Evolutionary conservation across 2,888 invertebrate genomes (phyloP).

Genomic region (Scaptomyza polygonia): DNA sequence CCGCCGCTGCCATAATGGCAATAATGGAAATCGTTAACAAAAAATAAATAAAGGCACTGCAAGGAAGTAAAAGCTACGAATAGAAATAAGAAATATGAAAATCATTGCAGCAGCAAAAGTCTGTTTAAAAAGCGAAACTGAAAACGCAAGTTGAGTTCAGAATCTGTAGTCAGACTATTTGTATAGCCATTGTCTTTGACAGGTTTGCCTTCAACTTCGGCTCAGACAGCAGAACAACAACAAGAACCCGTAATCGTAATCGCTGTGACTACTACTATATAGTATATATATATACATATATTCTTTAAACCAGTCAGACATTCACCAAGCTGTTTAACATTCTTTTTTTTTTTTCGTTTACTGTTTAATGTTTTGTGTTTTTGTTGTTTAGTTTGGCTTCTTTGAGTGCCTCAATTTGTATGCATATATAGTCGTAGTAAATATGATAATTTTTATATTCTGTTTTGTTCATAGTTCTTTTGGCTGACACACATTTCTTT

Average conservation of each 20-base stretch:
- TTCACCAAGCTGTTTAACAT: constrained; percentile 57
- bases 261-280: constrained; percentile 42
- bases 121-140: constrained; percentile 43
- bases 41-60: constrained; percentile 13
- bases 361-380: constrained; percentile 24
- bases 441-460: constrained; percentile 63
- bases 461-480: constrained; percentile 34
- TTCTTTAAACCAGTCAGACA: constrained; percentile 30
- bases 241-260: constrained; percentile 68
- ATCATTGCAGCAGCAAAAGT: not conserved
- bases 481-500: constrained; percentile 59
- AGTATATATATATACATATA: constrained; percentile 4
- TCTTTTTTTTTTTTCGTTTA: constrained; percentile 69
- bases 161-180: constrained; percentile 34
- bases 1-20: constrained; percentile 63
- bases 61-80: constrained; percentile 72
- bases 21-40: constrained; percentile 55
- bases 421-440: constrained; percentile 27
- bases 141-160: constrained; percentile 33
- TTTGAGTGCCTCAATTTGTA: constrained; percentile 14
- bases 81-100: constrained; percentile 26
- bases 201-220: constrained; percentile 79
- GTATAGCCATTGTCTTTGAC: constrained; percentile 73
- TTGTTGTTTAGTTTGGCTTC: constrained; percentile 52
- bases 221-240: constrained; percentile 42